phyloP scores from a whole-genome alignment of 1,140 invertebrate genomes.

The Hyphantria cunea region DNA sequence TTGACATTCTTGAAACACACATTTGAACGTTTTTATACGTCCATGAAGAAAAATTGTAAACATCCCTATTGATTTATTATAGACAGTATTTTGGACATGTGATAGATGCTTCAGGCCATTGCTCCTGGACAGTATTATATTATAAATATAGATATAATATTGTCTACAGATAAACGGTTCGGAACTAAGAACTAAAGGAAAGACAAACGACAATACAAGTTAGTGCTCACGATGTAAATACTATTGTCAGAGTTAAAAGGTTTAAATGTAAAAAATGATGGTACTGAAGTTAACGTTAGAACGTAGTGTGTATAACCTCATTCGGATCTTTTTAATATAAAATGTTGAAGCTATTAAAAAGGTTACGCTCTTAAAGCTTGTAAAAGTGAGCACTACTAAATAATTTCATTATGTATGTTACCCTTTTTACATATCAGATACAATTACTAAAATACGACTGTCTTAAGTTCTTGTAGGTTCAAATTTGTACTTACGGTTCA shows the following conservation, averaged over 20 bases:
- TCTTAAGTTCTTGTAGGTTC: constrained; percentile 5
- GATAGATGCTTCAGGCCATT: background rate
- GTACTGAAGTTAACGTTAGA: constrained; percentile 34
- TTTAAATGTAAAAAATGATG: constrained; percentile 26
- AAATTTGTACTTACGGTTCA: background rate
- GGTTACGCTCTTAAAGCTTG: constrained; percentile 17
- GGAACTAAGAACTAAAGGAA: constrained; percentile 38
- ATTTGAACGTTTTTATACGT: too few relatives aligned
- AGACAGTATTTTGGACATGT: too few relatives aligned
- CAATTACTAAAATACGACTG: background rate
- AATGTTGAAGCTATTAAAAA: constrained; percentile 12
- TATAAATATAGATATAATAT: constrained; percentile 18
- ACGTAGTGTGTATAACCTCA: constrained; percentile 7
- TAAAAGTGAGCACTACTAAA: constrained; percentile 15
- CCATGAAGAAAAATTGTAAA: too few relatives aligned
- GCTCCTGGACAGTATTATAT: constrained; percentile 1
- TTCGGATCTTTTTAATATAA: constrained; percentile 6
- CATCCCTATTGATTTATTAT: too few relatives aligned
- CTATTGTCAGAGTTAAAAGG: constrained; percentile 42
- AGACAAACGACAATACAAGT: constrained; percentile 63
- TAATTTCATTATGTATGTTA: constrained; percentile 4
- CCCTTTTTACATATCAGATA: constrained; percentile 21
- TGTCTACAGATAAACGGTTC: constrained; percentile 34
- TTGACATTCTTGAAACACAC: too few relatives aligned
- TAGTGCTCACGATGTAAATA: constrained; percentile 60